Evolutionary conservation across 2,797 vertebrate species (phyloP).

Genomic region (Calcarius lapponicus): DNA sequence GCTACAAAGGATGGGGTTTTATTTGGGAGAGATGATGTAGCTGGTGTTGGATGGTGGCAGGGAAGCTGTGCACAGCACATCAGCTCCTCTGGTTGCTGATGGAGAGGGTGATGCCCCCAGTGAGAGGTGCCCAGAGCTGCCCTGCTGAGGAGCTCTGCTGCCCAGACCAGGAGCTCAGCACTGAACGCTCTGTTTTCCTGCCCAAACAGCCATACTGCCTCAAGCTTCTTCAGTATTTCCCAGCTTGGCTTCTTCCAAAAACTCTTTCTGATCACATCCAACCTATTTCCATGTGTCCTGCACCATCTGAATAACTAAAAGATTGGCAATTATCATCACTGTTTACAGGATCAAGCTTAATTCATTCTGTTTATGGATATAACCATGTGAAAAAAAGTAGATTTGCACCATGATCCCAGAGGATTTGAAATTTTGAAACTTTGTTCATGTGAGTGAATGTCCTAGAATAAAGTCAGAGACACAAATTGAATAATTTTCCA

Average conservation of each 20-base stretch:
- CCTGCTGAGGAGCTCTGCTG: background rate
- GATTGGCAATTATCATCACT: background rate
- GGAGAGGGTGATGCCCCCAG: background rate
- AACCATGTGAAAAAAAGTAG: background rate
- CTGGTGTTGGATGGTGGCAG: background rate
- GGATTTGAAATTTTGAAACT: background rate
- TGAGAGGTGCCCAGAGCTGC: background rate
- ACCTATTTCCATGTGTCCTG: background rate
- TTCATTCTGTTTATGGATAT: background rate
- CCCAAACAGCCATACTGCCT: background rate
- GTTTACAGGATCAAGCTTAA: background rate
- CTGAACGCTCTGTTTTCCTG: background rate
- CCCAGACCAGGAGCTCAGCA: rapidly evolving
- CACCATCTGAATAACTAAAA: background rate
- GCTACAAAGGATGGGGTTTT: background rate
- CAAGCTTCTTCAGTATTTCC: background rate
- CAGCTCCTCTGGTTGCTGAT: background rate
- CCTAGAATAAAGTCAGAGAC: background rate
- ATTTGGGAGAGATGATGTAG: background rate
- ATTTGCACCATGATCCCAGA: background rate
- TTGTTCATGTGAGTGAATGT: background rate
- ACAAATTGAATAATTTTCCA: background rate
- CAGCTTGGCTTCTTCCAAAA: background rate
- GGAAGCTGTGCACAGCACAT: background rate
- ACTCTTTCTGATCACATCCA: background rate